These are phyloP conservation scores for Atta cephalotes DNA, from an alignment of 1,140 invertebrate species.

Conservation along the genomic window DNA sequence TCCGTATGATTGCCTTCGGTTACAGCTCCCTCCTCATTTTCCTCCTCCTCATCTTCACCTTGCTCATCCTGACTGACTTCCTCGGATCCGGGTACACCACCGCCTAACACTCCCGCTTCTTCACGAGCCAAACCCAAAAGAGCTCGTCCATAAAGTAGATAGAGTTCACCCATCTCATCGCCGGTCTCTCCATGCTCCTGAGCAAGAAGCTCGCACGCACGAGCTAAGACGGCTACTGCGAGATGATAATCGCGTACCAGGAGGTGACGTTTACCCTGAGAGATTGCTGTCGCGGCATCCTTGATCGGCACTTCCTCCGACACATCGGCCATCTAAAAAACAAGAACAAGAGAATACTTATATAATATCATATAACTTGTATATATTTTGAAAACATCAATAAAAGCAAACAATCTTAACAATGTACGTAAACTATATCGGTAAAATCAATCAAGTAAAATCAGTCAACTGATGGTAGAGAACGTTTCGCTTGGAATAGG, in stretches of 20 bases:
- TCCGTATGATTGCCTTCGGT: constrained; percentile 77
- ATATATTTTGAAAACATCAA: background rate
- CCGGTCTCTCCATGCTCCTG: constrained; percentile 91
- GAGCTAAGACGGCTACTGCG: constrained; percentile 92
- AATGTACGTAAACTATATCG: background rate
- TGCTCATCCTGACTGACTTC: constrained; percentile 86
- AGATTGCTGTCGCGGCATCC: constrained; percentile 87
- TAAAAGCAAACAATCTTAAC: background rate
- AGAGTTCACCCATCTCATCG: constrained; percentile 93
- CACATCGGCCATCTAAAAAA: constrained; percentile 88
- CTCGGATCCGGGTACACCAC: constrained; percentile 89
- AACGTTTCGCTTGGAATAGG: background rate
- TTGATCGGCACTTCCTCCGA: constrained; percentile 83
- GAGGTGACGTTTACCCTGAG: constrained; percentile 92
- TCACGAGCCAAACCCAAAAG: constrained; percentile 93
- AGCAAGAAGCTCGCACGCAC: constrained; percentile 91
- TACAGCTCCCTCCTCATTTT: constrained; percentile 78
- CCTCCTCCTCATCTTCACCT: constrained; percentile 87
- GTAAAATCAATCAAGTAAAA: background rate
- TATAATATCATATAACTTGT: background rate
- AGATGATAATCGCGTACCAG: constrained; percentile 92
- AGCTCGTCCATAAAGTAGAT: constrained; percentile 93
- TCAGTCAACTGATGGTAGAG: background rate
- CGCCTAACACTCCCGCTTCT: constrained; percentile 93
- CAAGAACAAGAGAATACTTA: background rate